Base-by-base conservation (phyloP, 1,140 invertebrate genomes). In the Trinorchestia longiramus region DNA sequence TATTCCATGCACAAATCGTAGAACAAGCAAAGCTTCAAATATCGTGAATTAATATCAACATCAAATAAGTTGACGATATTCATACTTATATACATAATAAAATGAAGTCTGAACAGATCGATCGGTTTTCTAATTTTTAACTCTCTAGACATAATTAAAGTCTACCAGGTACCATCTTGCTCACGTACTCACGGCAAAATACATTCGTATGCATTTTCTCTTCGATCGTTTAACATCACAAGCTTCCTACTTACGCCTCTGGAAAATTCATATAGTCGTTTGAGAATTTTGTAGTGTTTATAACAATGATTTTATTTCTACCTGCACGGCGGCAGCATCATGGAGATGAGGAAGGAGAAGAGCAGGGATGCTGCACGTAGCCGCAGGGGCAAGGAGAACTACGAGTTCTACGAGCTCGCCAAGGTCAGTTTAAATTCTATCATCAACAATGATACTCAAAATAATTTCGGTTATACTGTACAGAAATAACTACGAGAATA, bases 321-420 rank as follows among this genome's bases (percentile, higher is more conserved):
- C 36, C 36, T 36, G 3, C 62, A 1, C 36, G 62, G 15, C 62
- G 62, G 62, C 98, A 99, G 99, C 97, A 99, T 99, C 97, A 98
- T 99, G 97, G 99, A 99, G 97, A 97, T 99, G 96, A 98, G 99
- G 96, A 99, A 99, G 97, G 99, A 99, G 97, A 99, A 99, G 97
- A 99, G 99, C 91, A 98, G 99, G 97, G 99, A 99, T 97, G 99
- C 99, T 62, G 99, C 99, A 0, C 98, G 99, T 94, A 99, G 99
- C 17, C 97, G 99, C 57, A 98, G 99, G 77, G 99, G 99, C 43
- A 99, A 99, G 97, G 99, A 99, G 97, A 99, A 99, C 98, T 99
- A 99, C 97, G 99, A 99, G 97, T 99, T 99, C 97, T 99, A 99
- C 98, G 99, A 99, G 97, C 97, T 99, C 97, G 99, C 99, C 96